phyloP scores from a whole-genome alignment of 2,888 invertebrate species.

The Pammene aurita region DNA sequence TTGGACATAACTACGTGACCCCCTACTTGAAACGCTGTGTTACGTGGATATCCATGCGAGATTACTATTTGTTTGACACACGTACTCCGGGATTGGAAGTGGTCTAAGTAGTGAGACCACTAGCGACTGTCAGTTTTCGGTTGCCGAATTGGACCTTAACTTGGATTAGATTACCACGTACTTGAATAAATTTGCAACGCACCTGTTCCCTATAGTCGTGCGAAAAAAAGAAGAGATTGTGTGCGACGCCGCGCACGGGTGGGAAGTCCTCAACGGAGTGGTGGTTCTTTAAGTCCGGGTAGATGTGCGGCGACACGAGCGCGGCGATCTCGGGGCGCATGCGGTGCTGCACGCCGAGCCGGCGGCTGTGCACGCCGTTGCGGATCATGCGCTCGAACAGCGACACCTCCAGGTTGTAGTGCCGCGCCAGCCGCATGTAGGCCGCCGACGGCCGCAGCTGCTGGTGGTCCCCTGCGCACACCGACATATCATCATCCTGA shows the following conservation, averaged over 20 bases:
- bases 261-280: conserved; percentile 83
- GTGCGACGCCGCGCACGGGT: conserved; percentile 82
- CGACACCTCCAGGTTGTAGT: conserved; percentile 88
- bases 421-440: conserved; percentile 85
- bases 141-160: too few species aligned
- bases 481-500: neutral
- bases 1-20: too few species aligned
- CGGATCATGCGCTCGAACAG: conserved; percentile 91
- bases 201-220: conserved; percentile 85
- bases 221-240: conserved; percentile 87
- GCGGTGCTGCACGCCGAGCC: conserved; percentile 88
- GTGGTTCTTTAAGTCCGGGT: conserved; percentile 85
- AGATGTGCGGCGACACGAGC: conserved; percentile 87
- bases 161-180: too few species aligned
- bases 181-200: conserved; percentile 37
- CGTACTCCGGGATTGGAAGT: too few species aligned
- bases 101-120: too few species aligned
- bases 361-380: conserved; percentile 85
- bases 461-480: conserved; percentile 87
- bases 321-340: conserved; percentile 86
- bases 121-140: too few species aligned
- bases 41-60: too few species aligned
- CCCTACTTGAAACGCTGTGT: too few species aligned
- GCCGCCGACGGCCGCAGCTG: conserved; percentile 90
- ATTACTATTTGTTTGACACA: too few species aligned